Conservation (phyloP, 2,113 vertebrate genomes). For the Catagonus wagneri region DNA sequence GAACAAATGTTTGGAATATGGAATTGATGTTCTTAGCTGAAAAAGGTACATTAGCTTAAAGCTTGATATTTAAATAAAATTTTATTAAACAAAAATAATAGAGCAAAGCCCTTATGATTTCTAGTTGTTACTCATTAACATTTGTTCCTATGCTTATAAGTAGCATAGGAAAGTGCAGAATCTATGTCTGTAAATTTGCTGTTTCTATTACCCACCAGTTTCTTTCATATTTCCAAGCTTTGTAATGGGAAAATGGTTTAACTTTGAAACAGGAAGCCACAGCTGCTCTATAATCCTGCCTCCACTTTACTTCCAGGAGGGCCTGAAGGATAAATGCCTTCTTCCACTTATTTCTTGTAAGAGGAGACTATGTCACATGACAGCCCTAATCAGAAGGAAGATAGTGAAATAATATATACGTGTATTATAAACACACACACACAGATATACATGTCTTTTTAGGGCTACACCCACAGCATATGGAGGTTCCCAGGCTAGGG, state of each 20-base stretch:
- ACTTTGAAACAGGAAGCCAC: neutral
- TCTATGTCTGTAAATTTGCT: neutral
- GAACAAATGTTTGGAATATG: constrained; percentile 17
- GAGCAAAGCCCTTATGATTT: neutral
- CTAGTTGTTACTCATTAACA: neutral
- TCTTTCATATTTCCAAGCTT: neutral
- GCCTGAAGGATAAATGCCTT: neutral
- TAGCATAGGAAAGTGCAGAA: neutral
- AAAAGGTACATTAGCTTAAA: neutral
- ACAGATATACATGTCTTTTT: too few relatives aligned
- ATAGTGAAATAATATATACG: neutral
- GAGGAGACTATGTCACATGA: neutral
- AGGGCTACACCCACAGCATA: too few relatives aligned
- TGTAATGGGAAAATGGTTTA: neutral
- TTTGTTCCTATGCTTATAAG: neutral
- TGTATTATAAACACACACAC: too few relatives aligned
- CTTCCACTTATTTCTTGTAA: neutral
- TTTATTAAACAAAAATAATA: neutral
- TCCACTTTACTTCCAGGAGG: neutral
- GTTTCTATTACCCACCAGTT: neutral
- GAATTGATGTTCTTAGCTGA: neutral
- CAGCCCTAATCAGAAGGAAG: neutral
- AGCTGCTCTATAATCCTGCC: neutral
- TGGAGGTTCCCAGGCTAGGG: too few relatives aligned
- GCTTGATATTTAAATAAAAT: neutral